Evolutionary conservation across 2,888 invertebrate species (phyloP).

Genomic region (Busseola fusca): DNA sequence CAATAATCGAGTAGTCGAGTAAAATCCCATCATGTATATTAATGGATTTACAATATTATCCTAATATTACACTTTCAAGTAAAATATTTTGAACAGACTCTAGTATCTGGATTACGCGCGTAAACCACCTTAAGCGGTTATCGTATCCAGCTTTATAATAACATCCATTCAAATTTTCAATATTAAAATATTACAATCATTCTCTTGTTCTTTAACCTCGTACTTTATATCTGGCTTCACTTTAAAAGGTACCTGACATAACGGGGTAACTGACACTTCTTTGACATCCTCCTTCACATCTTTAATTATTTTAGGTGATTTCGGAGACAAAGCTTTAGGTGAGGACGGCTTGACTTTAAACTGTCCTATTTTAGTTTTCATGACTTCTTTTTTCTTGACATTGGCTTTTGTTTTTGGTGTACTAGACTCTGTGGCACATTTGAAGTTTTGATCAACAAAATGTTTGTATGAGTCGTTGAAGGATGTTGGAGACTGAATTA

Average conservation of each 20-base stretch:
- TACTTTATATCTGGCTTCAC: conserved; percentile 69
- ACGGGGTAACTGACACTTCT: conserved; percentile 14
- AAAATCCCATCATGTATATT: no score
- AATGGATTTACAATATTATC: no score
- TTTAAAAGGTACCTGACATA: conserved; percentile 34
- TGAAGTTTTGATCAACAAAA: conserved; percentile 72
- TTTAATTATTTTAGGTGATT: conserved; percentile 19
- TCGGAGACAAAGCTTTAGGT: conserved; percentile 20
- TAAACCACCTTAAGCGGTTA: not conserved
- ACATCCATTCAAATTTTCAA: conserved; percentile 70
- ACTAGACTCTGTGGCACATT: conserved; percentile 8
- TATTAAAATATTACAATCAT: conserved; percentile 83
- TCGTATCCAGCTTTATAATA: not conserved
- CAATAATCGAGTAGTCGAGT: no score
- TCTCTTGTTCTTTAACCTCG: conserved; percentile 79
- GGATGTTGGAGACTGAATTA: conserved; percentile 65
- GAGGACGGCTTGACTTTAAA: conserved; percentile 64
- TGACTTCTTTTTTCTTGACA: conserved; percentile 62
- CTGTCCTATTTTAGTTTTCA: conserved; percentile 78
- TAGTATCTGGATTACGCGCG: not conserved
- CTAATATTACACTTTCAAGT: not conserved
- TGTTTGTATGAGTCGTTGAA: conserved; percentile 79
- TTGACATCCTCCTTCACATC: conserved; percentile 15
- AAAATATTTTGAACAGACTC: not conserved
- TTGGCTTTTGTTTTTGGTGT: conserved; percentile 15